These are phyloP conservation scores for Taxidea taxus DNA, from an alignment of 2,113 vertebrate species.

Conservation along the genomic window DNA sequence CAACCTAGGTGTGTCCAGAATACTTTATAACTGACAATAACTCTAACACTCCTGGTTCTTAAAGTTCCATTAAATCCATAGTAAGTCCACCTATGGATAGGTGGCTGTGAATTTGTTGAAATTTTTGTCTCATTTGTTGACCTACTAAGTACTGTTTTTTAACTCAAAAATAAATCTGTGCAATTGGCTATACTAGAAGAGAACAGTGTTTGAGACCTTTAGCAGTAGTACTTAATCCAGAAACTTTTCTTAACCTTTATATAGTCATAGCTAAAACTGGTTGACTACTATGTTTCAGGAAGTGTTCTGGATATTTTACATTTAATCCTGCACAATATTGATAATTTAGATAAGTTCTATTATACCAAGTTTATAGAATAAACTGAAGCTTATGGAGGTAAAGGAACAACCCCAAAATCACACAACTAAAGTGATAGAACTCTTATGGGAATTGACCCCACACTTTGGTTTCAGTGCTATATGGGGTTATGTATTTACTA, in stretches of 20 bases:
- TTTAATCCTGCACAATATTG: neutral
- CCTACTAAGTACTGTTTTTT: neutral
- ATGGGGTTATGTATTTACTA: neutral
- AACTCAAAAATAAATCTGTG: neutral
- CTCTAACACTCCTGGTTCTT: neutral
- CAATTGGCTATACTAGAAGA: neutral
- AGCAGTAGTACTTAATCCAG: neutral
- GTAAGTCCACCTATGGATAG: neutral
- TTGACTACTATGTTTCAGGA: neutral
- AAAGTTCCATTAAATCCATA: neutral
- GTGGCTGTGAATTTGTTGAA: neutral
- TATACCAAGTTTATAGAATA: neutral
- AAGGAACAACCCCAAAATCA: neutral
- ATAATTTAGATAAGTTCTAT: neutral
- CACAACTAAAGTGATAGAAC: neutral
- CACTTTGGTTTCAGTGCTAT: neutral
- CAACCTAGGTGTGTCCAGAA: neutral
- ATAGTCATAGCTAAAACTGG: neutral
- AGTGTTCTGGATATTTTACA: neutral
- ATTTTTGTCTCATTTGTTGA: neutral
- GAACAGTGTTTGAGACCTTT: constrained; percentile 19
- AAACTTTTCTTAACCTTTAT: neutral
- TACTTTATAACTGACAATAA: neutral
- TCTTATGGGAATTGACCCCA: neutral
- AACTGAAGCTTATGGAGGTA: neutral